A percentile compares a stretch with the other conserved stretches of the same genome.
Evolutionary conservation across 2,888 invertebrate genomes (phyloP).

Genomic region (Zootermopsis nevadensis): DNA sequence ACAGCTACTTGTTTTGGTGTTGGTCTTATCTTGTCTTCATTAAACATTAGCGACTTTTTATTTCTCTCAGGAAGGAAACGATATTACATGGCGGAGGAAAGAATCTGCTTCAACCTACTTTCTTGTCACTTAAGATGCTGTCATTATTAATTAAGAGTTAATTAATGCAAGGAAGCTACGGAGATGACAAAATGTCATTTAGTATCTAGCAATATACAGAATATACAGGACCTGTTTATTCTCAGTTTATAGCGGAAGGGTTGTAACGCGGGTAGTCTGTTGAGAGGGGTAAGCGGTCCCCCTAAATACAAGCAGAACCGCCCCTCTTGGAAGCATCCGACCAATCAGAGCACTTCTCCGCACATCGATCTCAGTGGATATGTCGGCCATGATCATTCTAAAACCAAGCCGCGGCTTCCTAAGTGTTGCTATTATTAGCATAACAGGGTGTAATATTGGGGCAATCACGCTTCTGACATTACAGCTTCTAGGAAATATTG

Average conservation of each 20-base stretch:
- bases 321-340: conserved; percentile 18
- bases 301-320: conserved; percentile 20
- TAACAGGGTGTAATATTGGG: not conserved
- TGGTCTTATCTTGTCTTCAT: conserved; percentile 37
- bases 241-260: conserved; percentile 14
- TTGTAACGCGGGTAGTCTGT: conserved; percentile 25
- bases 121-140: conserved; percentile 46
- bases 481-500: too few species aligned
- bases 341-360: conserved; percentile 22
- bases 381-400: conserved; percentile 40
- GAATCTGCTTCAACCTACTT: conserved; percentile 37
- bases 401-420: conserved; percentile 16
- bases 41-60: conserved; percentile 39
- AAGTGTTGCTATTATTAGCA: conserved; percentile 29
- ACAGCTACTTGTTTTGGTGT: not conserved
- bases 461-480: too few species aligned
- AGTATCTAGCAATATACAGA: conserved; percentile 5
- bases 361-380: conserved; percentile 41
- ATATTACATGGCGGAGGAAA: not conserved
- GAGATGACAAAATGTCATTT: conserved; percentile 24
- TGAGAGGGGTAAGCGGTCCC: conserved; percentile 28
- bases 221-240: conserved; percentile 11
- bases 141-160: conserved; percentile 51
- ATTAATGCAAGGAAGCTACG: conserved; percentile 50
- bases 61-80: conserved; percentile 2